These are phyloP conservation scores for Thaumatotibia leucotreta DNA, from an alignment of 1,140 invertebrate species.

Conservation along the genomic window DNA sequence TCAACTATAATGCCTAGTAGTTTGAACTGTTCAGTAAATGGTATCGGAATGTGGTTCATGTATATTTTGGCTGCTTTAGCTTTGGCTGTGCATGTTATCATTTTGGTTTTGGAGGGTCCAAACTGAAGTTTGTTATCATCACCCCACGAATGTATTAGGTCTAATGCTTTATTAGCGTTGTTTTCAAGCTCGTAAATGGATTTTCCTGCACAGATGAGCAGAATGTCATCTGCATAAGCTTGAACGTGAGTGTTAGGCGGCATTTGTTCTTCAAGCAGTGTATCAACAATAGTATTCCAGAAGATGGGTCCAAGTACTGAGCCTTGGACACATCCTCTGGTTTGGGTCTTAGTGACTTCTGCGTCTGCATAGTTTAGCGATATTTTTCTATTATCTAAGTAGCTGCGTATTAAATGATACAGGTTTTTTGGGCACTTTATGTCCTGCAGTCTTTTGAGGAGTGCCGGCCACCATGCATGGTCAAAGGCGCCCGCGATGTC, in stretches of 20 bases:
- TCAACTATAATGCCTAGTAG: conserved; percentile 26
- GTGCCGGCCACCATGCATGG: conserved; percentile 31
- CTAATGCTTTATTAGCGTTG: conserved; percentile 10
- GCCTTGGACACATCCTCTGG: no score
- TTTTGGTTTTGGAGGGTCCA: conserved; percentile 20
- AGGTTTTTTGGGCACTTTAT: no score
- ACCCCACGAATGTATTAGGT: conserved; percentile 17
- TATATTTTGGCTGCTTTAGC: conserved; percentile 10
- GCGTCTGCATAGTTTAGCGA: conserved; percentile 5
- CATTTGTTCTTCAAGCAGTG: conserved; percentile 14
- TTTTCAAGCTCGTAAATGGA: background rate
- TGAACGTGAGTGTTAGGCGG: conserved; percentile 22
- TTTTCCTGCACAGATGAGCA: conserved; percentile 13
- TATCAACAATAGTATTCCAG: conserved; percentile 25
- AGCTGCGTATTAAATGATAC: no score
- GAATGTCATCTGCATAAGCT: conserved; percentile 29
- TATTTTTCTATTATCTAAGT: background rate
- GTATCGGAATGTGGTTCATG: background rate
- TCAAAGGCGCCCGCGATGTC: conserved; percentile 34
- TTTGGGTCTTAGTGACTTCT: background rate
- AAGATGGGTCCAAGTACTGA: conserved; percentile 33
- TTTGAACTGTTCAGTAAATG: conserved; percentile 8
- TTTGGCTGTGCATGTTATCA: conserved; percentile 20
- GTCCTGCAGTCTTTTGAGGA: conserved; percentile 17
- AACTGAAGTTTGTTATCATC: conserved; percentile 21